Evolutionary conservation across 2,888 invertebrate genomes (phyloP).

Genomic region (Myopa testacea): DNA sequence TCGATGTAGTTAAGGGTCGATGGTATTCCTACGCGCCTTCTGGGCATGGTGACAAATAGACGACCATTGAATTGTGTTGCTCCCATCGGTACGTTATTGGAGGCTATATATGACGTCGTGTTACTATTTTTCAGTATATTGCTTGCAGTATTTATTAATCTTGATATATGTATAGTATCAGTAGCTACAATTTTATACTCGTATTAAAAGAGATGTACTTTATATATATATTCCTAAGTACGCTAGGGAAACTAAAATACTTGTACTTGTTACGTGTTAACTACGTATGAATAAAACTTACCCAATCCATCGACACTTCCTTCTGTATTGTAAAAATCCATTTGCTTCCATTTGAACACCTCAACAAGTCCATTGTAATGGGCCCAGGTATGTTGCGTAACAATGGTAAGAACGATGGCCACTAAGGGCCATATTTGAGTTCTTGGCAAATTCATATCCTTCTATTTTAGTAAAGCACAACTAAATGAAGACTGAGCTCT

Average conservation of each 20-base stretch:
- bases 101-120: slow-evolving; percentile 55
- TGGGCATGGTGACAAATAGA: slow-evolving; percentile 79
- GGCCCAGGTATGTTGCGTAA: slow-evolving; percentile 41
- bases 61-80: slow-evolving; percentile 69
- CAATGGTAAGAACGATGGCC: neutral
- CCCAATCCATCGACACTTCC: neutral
- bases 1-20: slow-evolving; percentile 72
- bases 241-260: too few species aligned
- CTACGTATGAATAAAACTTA: neutral
- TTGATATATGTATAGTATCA: neutral
- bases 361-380: slow-evolving; percentile 57
- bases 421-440: neutral
- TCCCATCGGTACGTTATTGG: slow-evolving; percentile 68
- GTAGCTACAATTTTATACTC: too few species aligned
- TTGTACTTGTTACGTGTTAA: neutral
- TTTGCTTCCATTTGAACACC: slow-evolving; percentile 66
- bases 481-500: too few species aligned
- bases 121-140: neutral
- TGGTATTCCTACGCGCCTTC: slow-evolving; percentile 76
- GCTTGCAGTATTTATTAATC: neutral
- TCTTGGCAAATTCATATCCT: slow-evolving; percentile 8
- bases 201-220: too few species aligned
- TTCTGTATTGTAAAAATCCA: slow-evolving; percentile 61
- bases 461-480: neutral
- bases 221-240: too few species aligned